phyloP scores from a whole-genome alignment of 2,797 vertebrate genomes.

The Danio aesculapii region DNA sequence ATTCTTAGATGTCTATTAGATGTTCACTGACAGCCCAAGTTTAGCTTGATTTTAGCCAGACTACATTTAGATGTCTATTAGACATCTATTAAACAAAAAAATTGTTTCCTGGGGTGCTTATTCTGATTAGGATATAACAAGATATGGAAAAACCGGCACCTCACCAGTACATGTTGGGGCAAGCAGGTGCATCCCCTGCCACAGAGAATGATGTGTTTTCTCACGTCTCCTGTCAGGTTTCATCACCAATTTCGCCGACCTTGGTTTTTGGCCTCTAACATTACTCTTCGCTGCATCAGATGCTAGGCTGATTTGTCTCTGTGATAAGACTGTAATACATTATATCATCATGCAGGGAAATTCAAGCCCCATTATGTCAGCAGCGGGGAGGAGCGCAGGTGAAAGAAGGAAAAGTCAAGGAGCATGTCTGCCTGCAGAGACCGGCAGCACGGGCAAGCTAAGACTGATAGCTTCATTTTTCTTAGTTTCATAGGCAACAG shows the following conservation, averaged over 20 bases:
- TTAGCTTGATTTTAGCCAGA: too few species aligned
- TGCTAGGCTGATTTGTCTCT: constrained; percentile 47
- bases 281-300: constrained; percentile 42
- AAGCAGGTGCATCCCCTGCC: constrained; percentile 14
- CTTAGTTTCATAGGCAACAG: constrained; percentile 42
- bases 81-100: too few species aligned
- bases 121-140: neutral
- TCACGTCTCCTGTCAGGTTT: constrained; percentile 43
- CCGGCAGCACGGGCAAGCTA: constrained; percentile 33
- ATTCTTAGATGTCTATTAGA: too few species aligned
- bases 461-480: constrained; percentile 60
- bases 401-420: constrained; percentile 47
- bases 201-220: constrained; percentile 12
- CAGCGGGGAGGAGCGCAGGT: constrained; percentile 50
- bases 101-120: too few species aligned
- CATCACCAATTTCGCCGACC: constrained; percentile 44
- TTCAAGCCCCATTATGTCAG: constrained; percentile 59
- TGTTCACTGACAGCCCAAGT: too few species aligned
- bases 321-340: constrained; percentile 56
- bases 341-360: constrained; percentile 53
- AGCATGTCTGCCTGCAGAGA: constrained; percentile 50
- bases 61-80: too few species aligned
- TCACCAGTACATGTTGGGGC: neutral
- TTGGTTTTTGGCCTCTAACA: constrained; percentile 56
- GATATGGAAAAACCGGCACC: neutral